Conservation (phyloP, 2,888 invertebrate genomes). For the Chydorus sphaericus region DNA sequence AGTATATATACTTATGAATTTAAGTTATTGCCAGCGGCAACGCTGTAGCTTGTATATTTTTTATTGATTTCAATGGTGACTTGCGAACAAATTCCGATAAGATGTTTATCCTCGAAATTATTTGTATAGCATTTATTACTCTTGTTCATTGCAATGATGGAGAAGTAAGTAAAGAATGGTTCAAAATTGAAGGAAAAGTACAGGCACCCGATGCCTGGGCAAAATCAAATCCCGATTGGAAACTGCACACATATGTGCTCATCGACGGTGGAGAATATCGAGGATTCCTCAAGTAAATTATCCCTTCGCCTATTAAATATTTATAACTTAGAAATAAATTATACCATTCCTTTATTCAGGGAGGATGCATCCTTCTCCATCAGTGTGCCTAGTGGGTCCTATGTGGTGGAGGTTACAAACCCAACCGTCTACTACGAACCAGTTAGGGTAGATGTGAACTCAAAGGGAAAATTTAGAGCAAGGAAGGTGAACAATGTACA, state of each 20-base stretch:
- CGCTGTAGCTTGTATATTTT: not conserved
- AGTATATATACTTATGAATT: no score
- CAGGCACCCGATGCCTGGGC: conserved; percentile 46
- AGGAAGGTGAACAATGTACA: conserved; percentile 88
- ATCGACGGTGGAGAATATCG: conserved; percentile 79
- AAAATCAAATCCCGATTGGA: conserved; percentile 44
- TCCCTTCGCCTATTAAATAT: no score
- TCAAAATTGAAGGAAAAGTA: conserved; percentile 58
- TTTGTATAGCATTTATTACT: not conserved
- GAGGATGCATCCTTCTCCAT: conserved; percentile 83
- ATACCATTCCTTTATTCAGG: conserved; percentile 31
- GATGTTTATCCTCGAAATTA: not conserved
- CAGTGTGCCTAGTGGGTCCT: conserved; percentile 80
- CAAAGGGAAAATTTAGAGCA: conserved; percentile 90
- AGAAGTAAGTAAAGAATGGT: not conserved
- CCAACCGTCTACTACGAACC: conserved; percentile 88
- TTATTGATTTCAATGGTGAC: not conserved
- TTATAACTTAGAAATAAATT: conserved; percentile 2
- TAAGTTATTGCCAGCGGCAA: not conserved
- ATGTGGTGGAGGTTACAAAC: conserved; percentile 80
- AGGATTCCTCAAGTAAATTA: conserved; percentile 52
- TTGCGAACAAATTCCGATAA: not conserved
- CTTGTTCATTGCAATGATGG: not conserved
- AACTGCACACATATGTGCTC: conserved; percentile 56
- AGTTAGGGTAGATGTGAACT: conserved; percentile 88